phyloP scores from a whole-genome alignment of 2,888 invertebrate genomes.

The Leptinotarsa peninsularis region DNA sequence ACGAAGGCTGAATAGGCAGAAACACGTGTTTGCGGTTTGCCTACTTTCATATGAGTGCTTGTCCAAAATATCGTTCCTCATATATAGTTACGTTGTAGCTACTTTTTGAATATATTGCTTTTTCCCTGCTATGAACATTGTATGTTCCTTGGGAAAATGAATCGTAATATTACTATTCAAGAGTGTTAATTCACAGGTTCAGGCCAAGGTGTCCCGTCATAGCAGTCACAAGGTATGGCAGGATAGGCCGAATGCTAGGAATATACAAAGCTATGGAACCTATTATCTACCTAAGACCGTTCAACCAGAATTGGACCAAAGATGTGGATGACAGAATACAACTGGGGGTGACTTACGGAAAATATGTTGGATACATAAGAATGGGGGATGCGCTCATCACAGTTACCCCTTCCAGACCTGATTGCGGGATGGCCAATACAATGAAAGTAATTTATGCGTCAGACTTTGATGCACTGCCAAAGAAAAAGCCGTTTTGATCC shows the following conservation, averaged over 20 bases:
- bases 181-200: constrained; percentile 36
- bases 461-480: constrained; percentile 50
- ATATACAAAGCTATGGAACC: constrained; percentile 70
- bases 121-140: too few relatives aligned
- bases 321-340: constrained; percentile 74
- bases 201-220: constrained; percentile 81
- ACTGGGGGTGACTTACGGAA: constrained; percentile 73
- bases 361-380: constrained; percentile 73
- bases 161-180: too few relatives aligned
- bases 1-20: too few relatives aligned
- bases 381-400: constrained; percentile 78
- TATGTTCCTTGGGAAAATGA: too few relatives aligned
- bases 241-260: constrained; percentile 77
- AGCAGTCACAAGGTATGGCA: constrained; percentile 77
- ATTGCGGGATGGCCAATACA: constrained; percentile 77
- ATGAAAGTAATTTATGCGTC: constrained; percentile 74
- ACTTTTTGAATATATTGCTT: too few relatives aligned
- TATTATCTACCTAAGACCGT: constrained; percentile 68
- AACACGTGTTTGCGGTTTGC: too few relatives aligned
- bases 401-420: constrained; percentile 79
- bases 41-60: too few relatives aligned
- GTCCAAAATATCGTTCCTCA: too few relatives aligned
- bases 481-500: neutral
- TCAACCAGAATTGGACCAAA: constrained; percentile 68
- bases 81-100: too few relatives aligned